These are phyloP conservation scores for Dinoponera quadriceps DNA, from an alignment of 1,140 invertebrate species.

Conservation along the genomic window DNA sequence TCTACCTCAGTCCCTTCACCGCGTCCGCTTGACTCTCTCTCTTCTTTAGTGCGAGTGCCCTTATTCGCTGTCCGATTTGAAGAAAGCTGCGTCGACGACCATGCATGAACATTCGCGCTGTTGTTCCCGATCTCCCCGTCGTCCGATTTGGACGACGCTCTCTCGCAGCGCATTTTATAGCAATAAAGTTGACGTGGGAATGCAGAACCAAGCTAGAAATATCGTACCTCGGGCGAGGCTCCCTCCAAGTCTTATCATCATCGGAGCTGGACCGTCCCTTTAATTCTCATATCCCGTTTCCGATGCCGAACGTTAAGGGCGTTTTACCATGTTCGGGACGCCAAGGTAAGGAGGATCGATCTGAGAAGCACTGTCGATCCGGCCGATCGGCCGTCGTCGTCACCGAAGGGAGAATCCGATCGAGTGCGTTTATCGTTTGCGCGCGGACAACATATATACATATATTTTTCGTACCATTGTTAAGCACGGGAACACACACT, in stretches of 20 bases:
- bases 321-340: neutral
- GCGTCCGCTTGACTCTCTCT: slow-evolving; percentile 14
- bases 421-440: slow-evolving; percentile 51
- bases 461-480: slow-evolving; percentile 58
- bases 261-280: slow-evolving; percentile 29
- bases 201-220: slow-evolving; percentile 33
- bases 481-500: slow-evolving; percentile 48
- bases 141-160: slow-evolving; percentile 18
- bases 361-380: too few species aligned
- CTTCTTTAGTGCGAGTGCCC: slow-evolving; percentile 16
- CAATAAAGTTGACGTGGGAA: slow-evolving; percentile 51
- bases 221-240: slow-evolving; percentile 15
- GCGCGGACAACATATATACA: slow-evolving; percentile 42
- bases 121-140: neutral
- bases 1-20: slow-evolving; percentile 8
- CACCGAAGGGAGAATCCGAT: neutral
- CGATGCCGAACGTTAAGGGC: neutral
- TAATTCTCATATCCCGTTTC: neutral
- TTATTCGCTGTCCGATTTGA: neutral
- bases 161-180: slow-evolving; percentile 32
- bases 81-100: neutral
- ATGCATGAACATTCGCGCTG: neutral
- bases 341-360: neutral
- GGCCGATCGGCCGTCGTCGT: slow-evolving; percentile 23
- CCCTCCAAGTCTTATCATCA: slow-evolving; percentile 7